These are phyloP conservation scores for Mustela lutreola DNA, from an alignment of 2,113 vertebrate genomes.

Conservation along the genomic window DNA sequence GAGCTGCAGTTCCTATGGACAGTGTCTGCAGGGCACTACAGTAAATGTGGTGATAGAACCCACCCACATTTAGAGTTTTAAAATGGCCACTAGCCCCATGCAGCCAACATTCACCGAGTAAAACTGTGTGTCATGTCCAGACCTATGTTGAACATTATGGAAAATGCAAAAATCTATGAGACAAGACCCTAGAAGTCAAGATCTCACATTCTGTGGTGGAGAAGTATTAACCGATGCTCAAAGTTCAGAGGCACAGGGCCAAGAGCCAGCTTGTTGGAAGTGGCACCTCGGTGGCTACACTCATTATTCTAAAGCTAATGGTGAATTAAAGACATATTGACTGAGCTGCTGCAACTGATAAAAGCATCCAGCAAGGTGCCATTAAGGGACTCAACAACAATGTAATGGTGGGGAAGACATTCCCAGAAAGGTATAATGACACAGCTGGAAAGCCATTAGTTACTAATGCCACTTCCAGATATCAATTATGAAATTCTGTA, in stretches of 20 bases:
- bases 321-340: conserved; percentile 1
- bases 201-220: background rate
- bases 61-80: background rate
- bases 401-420: background rate
- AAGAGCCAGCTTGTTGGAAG: background rate
- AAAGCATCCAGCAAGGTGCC: background rate
- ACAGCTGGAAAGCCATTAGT: background rate
- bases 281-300: background rate
- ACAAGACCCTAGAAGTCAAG: background rate
- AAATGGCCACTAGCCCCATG: background rate
- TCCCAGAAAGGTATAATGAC: background rate
- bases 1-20: background rate
- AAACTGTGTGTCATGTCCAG: background rate
- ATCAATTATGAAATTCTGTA: background rate
- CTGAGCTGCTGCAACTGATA: background rate
- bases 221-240: background rate
- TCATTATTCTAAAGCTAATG: background rate
- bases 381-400: background rate
- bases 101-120: background rate
- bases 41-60: background rate
- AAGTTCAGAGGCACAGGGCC: background rate
- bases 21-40: background rate
- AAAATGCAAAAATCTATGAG: conserved; percentile 10
- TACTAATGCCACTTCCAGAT: background rate
- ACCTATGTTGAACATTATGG: background rate